phyloP scores from a whole-genome alignment of 2,113 vertebrate species.

The Corythaeola cristata region DNA sequence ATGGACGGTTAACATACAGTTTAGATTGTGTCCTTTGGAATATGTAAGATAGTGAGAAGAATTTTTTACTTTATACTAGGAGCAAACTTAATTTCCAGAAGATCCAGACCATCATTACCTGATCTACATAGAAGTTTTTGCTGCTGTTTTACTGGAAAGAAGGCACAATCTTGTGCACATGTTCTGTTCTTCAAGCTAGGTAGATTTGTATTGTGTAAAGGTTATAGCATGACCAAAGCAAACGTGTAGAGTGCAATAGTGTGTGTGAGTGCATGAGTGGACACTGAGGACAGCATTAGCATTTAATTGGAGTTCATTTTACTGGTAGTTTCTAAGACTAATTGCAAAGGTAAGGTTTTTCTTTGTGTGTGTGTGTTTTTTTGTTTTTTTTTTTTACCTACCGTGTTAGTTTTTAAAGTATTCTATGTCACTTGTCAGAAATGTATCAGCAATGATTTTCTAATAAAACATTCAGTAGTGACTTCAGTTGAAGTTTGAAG shows the following conservation, averaged over 20 bases:
- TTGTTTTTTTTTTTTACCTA: background rate
- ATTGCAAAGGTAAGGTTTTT: background rate
- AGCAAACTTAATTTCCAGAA: background rate
- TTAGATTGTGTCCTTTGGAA: background rate
- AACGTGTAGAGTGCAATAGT: background rate
- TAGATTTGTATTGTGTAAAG: background rate
- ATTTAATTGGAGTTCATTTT: background rate
- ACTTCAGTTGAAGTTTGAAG: background rate
- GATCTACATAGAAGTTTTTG: background rate
- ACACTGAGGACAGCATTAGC: background rate
- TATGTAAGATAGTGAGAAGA: rapidly evolving
- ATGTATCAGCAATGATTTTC: background rate
- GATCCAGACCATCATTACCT: background rate
- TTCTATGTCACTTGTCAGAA: background rate
- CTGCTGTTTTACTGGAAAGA: background rate
- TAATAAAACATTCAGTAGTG: background rate
- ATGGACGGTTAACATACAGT: background rate
- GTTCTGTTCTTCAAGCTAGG: background rate
- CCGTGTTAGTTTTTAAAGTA: background rate
- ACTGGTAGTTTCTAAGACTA: background rate
- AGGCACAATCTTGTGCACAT: rapidly evolving
- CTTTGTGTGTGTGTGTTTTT: too few relatives aligned
- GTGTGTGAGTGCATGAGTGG: background rate
- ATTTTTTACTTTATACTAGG: background rate
- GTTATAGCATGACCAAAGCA: background rate